A percentile compares a stretch with the other conserved stretches of the same genome.
phyloP scores from a whole-genome alignment of 92 coral and sea anemone species.

The Porites evermanni region DNA sequence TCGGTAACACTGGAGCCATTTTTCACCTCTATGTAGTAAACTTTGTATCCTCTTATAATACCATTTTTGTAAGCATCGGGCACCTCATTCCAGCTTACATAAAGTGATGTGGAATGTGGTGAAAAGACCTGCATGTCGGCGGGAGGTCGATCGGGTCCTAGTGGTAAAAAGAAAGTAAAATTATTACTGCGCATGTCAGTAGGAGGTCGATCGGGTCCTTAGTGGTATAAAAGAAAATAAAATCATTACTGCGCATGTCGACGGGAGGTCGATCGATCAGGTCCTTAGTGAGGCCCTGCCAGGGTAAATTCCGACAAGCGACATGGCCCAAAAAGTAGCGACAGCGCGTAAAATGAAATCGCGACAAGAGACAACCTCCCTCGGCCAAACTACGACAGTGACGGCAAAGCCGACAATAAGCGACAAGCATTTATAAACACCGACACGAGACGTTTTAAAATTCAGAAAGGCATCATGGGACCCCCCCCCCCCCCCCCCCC shows the following conservation, averaged over 20 bases:
- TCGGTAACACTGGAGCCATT: conserved; percentile 22
- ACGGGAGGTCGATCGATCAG: conserved; percentile 60
- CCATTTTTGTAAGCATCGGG: conserved; percentile 75
- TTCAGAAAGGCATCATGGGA: too few relatives aligned
- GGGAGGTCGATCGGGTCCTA: conserved; percentile 69
- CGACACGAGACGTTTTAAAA: too few relatives aligned
- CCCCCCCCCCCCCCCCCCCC: background rate
- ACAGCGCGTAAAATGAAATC: too few relatives aligned
- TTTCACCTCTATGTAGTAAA: conserved; percentile 32
- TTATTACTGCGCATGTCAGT: background rate
- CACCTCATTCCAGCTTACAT: conserved; percentile 68
- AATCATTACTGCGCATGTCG: background rate
- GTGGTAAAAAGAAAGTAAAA: background rate
- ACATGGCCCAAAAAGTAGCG: too few relatives aligned
- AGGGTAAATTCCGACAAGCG: too few relatives aligned
- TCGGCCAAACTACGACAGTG: too few relatives aligned
- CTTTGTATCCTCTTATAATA: conserved; percentile 70
- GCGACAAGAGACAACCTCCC: too few relatives aligned
- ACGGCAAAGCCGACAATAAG: too few relatives aligned
- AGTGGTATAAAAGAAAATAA: background rate
- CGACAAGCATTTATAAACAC: too few relatives aligned
- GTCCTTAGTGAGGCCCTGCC: too few relatives aligned
- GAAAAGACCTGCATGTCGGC: conserved; percentile 29
- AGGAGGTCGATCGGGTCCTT: conserved; percentile 72
- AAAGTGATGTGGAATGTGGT: conserved; percentile 60